Evolutionary conservation across 1,140 invertebrate genomes (phyloP).

Genomic region (Schlechtendalia chinensis): DNA sequence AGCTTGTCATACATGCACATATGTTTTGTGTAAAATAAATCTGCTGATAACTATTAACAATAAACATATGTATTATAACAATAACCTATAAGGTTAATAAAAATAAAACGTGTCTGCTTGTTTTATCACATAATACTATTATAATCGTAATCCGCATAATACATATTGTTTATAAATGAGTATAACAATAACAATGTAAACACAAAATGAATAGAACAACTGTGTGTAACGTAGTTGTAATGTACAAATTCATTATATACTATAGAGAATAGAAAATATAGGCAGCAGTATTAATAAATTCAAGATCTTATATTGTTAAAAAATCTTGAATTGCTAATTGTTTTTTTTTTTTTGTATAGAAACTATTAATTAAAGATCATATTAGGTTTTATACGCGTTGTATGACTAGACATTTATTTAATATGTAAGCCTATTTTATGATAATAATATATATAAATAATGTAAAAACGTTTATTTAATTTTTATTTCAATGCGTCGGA

Average conservation of each 20-base stretch:
- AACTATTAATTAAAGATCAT: too few relatives aligned
- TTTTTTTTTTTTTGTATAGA: too few relatives aligned
- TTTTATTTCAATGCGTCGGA: not conserved
- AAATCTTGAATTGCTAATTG: too few relatives aligned
- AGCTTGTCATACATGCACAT: too few relatives aligned
- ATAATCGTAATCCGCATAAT: not conserved
- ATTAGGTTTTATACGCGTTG: too few relatives aligned
- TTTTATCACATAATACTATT: not conserved
- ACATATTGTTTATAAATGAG: not conserved
- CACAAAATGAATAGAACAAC: not conserved
- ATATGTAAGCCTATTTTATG: not conserved
- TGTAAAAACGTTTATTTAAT: conserved; percentile 1
- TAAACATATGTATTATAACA: too few relatives aligned
- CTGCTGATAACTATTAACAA: conserved; percentile 5
- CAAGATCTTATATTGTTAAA: too few relatives aligned
- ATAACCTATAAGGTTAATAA: not conserved
- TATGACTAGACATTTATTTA: not conserved
- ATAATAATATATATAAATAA: not conserved
- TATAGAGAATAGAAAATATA: too few relatives aligned
- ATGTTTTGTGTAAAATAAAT: not conserved
- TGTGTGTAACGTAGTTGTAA: not conserved
- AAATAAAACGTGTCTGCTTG: not conserved
- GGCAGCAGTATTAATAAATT: too few relatives aligned
- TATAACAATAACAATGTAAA: not conserved
- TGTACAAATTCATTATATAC: not conserved